Evolutionary conservation across 2,113 vertebrate species (phyloP), one percentile per base, ranked within the genome.

Genomic region (Prolemur simus): DNA sequence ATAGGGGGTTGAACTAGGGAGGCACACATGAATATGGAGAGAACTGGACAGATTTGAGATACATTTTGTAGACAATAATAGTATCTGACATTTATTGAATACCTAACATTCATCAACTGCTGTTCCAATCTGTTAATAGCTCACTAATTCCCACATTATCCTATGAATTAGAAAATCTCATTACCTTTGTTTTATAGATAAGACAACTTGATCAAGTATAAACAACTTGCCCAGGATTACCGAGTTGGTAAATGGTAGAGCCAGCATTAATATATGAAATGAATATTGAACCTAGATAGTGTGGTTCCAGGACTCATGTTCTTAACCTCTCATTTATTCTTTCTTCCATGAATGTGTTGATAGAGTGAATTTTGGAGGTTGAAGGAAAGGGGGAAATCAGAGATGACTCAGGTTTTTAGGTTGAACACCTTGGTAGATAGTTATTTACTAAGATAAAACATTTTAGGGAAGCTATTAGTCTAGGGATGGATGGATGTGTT

Each of bases 401-500:
- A 88, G 37, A 69, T 81, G 77, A 56, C 37, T 87, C 60, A 49
- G 17, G 14, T 39, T 47, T 97, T 76, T 54, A 9, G 25, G 32
- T 34, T 73, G 45, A 95, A 39, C 8, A 18, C 18, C 11, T 58
- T 78, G 23, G 66, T 63, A 69, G 37, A 77, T 60, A 82, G 21
- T 71, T 69, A 80, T 88, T 91, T 87, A 94, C 56, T 68, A 69
- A 86, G 42, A 66, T 39, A n/a, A 13, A n/a, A 91, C 95, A 74
- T 73, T 58, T 39, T 47, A 85, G 32, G 42, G n/a, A 60, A 39
- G 45, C n/a, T 91, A 74, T n/a, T 63, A 91, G 82, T 49, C 13
- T 80, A 74, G n/a, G 23, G 2, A 71, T 58, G 9, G 10, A 17
- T 52, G 27, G 15, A 9, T 60, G 45, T 37, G 29, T 91, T 88